These are phyloP conservation scores for Petrocephalus microphthalmus DNA, from an alignment of 2,113 vertebrate species.

Conservation along the genomic window DNA sequence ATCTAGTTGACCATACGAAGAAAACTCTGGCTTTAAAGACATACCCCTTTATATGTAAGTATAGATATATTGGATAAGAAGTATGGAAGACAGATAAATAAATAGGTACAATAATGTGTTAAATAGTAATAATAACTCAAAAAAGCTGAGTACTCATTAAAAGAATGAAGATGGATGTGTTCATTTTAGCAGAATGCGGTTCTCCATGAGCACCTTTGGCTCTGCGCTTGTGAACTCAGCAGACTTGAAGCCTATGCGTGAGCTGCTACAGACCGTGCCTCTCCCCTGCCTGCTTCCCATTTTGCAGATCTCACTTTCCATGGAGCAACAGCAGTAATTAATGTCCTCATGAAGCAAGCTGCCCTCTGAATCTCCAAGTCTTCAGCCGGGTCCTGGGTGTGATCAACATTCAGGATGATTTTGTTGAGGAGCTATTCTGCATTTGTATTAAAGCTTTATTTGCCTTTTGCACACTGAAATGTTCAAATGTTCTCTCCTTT, in stretches of 20 bases:
- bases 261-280: background rate
- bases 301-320: background rate
- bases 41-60: background rate
- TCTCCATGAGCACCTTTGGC: background rate
- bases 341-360: background rate
- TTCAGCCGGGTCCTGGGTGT: background rate
- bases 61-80: constrained; percentile 20
- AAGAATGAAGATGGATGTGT: background rate
- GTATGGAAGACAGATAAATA: constrained; percentile 33
- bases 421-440: background rate
- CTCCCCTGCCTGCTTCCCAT: background rate
- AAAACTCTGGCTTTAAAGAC: background rate
- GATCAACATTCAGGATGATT: background rate
- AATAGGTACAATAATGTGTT: background rate
- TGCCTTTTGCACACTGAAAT: background rate
- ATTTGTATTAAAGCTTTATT: background rate
- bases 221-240: background rate
- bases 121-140: background rate
- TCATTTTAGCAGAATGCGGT: background rate
- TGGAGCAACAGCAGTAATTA: background rate
- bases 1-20: background rate
- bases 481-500: too few species aligned
- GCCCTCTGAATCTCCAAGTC: background rate
- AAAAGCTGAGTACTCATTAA: background rate
- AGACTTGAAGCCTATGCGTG: background rate